Evolutionary conservation across 2,888 invertebrate species (phyloP), one percentile per base, ranked within the genome.

Genomic region (Pristionchus japonicus): DNA sequence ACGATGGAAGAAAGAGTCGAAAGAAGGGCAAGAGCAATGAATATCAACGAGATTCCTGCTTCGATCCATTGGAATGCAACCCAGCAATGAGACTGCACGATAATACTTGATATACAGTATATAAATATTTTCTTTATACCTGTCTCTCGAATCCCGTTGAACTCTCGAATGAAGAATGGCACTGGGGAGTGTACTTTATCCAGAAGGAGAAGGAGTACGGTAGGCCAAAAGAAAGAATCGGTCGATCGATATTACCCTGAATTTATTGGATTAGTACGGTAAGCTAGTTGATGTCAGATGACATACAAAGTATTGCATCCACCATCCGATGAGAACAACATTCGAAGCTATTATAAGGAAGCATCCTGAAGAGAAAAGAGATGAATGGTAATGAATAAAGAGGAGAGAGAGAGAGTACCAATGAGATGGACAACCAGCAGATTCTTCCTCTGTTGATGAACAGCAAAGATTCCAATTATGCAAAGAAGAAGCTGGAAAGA

Each of bases 201-300:
- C 87, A 87, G 87, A 87, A 87, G 37, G 83, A 83, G 83, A 57
- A 88, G 23, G 83, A 83, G 67, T 67, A 83, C 27, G 64, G 88
- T 37, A 83, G 27, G 9, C 83, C 83, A 43, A 88, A 40, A 34
- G 83, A 83, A 37, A 88, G 88, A 86, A 86, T 52, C 20, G 86
- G 67, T 47, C 67, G 70, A 70, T 31, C 77, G 40, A 52, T 37
- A 80, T 77, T 23, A 47, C 87, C 57, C 77, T 87, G 37, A 67
- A 13, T 31, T 27, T 9, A 40, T 40, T 20, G 17, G 34, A 43
- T n/a, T 37, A n/a, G 4, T 43, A 52, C 13, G n/a, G 7, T 37
- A 52, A 52, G 37, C 27, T 15, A 57, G 13, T 31, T 27, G 27
- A 49, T 84, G 64, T 47, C 6, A 43, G 43, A 34, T 40, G 9